Percentiles rank a stretch among this genome's conserved stretches.
phyloP scores from a whole-genome alignment of 2,888 invertebrate genomes.

The Pseudanteris insignis region DNA sequence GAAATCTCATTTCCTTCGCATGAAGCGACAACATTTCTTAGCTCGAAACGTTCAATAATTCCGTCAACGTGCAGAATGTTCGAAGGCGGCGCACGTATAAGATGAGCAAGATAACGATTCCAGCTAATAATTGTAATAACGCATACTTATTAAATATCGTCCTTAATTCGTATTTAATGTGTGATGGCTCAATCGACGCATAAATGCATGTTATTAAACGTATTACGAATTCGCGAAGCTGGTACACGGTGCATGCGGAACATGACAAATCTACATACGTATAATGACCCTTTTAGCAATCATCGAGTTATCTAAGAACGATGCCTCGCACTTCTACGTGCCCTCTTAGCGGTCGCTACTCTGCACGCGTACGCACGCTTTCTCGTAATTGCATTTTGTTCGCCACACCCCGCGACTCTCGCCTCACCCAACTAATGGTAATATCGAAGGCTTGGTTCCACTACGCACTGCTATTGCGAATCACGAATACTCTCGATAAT shows the following conservation, averaged over 20 bases:
- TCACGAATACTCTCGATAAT: constrained; percentile 27
- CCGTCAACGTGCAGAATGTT: constrained; percentile 7
- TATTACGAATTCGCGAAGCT: constrained; percentile 20
- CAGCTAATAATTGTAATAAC: constrained; percentile 19
- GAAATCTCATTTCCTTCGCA: too few relatives aligned
- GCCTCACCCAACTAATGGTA: constrained; percentile 53
- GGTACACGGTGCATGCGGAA: constrained; percentile 7
- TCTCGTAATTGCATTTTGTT: constrained; percentile 57
- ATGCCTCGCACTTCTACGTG: constrained; percentile 23
- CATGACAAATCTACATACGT: constrained; percentile 24
- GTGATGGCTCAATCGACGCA: constrained; percentile 4
- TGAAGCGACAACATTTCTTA: too few relatives aligned
- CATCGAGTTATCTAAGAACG: constrained; percentile 30
- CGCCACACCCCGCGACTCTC: constrained; percentile 48
- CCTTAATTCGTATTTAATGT: constrained; percentile 18
- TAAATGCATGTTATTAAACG: constrained; percentile 28
- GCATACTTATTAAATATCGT: constrained; percentile 21
- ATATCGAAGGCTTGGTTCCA: constrained; percentile 49
- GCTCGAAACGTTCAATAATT: constrained; percentile 11
- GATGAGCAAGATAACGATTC: constrained; percentile 11
- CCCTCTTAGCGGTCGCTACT: constrained; percentile 16
- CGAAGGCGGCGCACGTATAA: constrained; percentile 11
- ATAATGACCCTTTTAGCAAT: constrained; percentile 33
- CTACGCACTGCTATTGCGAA: constrained; percentile 24
- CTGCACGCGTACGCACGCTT: constrained; percentile 46